Conservation (phyloP, 2,113 vertebrate genomes). For the Suncus etruscus region DNA sequence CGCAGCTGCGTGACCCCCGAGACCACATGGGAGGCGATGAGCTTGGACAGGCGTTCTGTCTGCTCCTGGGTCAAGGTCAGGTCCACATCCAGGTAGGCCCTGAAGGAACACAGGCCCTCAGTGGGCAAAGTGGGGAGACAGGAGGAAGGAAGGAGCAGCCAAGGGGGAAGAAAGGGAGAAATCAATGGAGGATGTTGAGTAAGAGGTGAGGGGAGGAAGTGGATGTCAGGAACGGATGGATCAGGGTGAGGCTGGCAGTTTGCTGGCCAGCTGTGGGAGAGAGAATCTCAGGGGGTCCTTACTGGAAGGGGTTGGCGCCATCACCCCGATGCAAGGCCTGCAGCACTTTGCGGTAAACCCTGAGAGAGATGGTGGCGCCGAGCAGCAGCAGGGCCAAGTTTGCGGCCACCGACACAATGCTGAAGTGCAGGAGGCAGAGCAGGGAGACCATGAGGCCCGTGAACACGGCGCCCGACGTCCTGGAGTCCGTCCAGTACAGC, state of each 20-base stretch:
- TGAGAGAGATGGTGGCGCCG: conserved; percentile 91
- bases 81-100: conserved; percentile 90
- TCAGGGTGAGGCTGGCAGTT: not conserved
- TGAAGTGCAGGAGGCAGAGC: conserved; percentile 93
- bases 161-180: not conserved
- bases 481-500: conserved; percentile 93
- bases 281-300: conserved; percentile 75
- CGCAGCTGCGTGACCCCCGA: conserved; percentile 87
- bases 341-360: conserved; percentile 91
- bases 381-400: conserved; percentile 90
- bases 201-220: not conserved
- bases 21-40: conserved; percentile 83
- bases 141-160: not conserved
- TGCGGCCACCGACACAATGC: conserved; percentile 92
- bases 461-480: conserved; percentile 90
- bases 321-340: conserved; percentile 88
- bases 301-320: conserved; percentile 92
- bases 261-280: too few relatives aligned
- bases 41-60: conserved; percentile 87
- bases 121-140: not conserved
- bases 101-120: conserved; percentile 63
- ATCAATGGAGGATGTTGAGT: not conserved
- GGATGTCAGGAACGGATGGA: not conserved
- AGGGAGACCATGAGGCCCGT: conserved; percentile 91
- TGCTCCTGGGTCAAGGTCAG: conserved; percentile 90